Evolutionary conservation across 2,113 vertebrate genomes (phyloP), one percentile per base, ranked within the genome.

Genomic region (Trogon surrucura): DNA sequence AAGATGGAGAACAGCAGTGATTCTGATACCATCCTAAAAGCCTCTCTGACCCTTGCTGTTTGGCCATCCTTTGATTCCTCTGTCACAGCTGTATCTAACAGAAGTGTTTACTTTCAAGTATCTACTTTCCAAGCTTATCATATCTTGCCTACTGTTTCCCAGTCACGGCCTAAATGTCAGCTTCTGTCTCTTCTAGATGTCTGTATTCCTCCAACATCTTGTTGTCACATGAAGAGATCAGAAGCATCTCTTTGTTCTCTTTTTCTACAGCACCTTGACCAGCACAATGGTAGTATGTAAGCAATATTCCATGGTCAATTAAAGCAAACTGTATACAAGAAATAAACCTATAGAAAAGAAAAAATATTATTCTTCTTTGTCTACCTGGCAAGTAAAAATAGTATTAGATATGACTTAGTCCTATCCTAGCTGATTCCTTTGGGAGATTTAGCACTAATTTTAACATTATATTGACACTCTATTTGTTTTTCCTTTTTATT

Each of bases 1-100:
- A 93, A 96, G 90, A 93, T 90, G 85, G 92, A 92, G 85, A 90
- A 89, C 69, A 93, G 77, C 85, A 89, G 93, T 91, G 44, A 80
- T 91, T 78, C 77, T 78, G 65, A 36, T 80, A 72, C 67, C 72
- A 58, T 75, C 82, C 83, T 88, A 75, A 96, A 78, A 88, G 69
- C 45, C 45, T 74, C 77, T 84, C 77, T 78, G 82, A 85, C 75
- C 88, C 85, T 80, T 88, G 57, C 56, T 80, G 47, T 85, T 85
- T 6, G 26, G 18, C 54, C 51, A 54, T 90, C 44, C 82, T 90
- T 74, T 94, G 61, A 83, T 62, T 93, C 85, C 83, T 80, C 71
- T 94, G 51, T 95, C 91, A 95, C 82, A 83, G 83, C 64, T 51
- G 71, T 51, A n/a, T 47, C 89, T 83, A 90, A 60, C 58, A 94